Evolutionary conservation across 2,113 vertebrate species (phyloP).

Genomic region (Toxotes chatareus): DNA sequence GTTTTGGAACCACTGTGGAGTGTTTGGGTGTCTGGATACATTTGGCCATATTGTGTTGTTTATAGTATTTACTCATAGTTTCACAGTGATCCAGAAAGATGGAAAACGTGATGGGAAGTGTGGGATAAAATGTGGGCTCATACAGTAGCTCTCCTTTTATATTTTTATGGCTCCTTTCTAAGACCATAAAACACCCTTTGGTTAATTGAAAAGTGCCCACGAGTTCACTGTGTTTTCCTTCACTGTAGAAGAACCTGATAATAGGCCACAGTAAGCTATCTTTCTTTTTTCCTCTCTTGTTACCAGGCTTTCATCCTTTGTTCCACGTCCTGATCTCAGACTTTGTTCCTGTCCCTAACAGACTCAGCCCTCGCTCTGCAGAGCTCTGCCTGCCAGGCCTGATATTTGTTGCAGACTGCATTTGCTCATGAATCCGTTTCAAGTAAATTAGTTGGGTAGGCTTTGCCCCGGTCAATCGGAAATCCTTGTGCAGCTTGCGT

Average conservation of each 20-base stretch:
- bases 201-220: constrained; percentile 14
- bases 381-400: constrained; percentile 32
- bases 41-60: neutral
- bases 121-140: neutral
- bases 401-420: constrained; percentile 45
- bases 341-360: constrained; percentile 31
- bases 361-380: constrained; percentile 22
- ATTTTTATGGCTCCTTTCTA: constrained; percentile 2
- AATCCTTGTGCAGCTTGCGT: constrained; percentile 46
- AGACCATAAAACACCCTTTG: constrained; percentile 27
- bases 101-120: neutral
- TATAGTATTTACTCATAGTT: neutral
- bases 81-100: neutral
- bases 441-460: constrained; percentile 62
- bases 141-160: neutral
- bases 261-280: neutral
- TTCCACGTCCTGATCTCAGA: constrained; percentile 12
- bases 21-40: neutral
- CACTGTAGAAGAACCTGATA: neutral
- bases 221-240: neutral
- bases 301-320: constrained; percentile 28
- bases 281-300: neutral
- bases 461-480: constrained; percentile 39
- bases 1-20: neutral
- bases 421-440: constrained; percentile 62